Base-by-base conservation (phyloP, 2,797 vertebrate species). In the Rhabdomys pumilio region DNA sequence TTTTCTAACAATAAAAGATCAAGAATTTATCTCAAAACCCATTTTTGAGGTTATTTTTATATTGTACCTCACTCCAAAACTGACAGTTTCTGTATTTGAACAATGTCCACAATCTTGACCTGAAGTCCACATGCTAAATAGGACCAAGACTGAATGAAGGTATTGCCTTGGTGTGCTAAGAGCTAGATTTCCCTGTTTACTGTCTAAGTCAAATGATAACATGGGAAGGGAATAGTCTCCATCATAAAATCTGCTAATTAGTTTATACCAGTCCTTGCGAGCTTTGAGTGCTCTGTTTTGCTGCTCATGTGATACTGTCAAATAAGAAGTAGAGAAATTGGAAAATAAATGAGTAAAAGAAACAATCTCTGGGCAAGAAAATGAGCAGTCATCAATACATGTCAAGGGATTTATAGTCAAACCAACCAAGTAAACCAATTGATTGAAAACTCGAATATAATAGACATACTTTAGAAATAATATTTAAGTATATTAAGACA, bases 371-470 rank as follows among this genome's bases (percentile, higher is more conserved):
- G 76, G 90, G 92, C 69, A 97, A 97, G 94, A 96, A 97, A 97
- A 97, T 95, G 95, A 97, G 84, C 59, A 91, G 61, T 95, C 94
- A 97, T 97, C 96, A 97, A 95, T 97, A 96, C 76, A 95, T 96
- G 96, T 97, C 97, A 97, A 91, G 92, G 96, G 93, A 97, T 98
- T 97, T 96, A 95, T 96, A 97, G 95, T 97, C 95, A 95, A 69
- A 94, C 92, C 93, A 97, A 96, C 89, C 92, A 96, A 96, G 90
- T 72, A 97, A 95, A 90, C 85, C 83, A 91, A 91, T 75, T 97
- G 94, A 97, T 97, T 95, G 97, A 97, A 97, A 97, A 92, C 96
- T 83, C 34, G 80, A 96, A 97, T 97, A 96, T 90, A 91, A 95
- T 76, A 97, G 91, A 90, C 50, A 82, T 76, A 95, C 63, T 97